Base-by-base conservation (phyloP, 2,113 vertebrate genomes). In the Circaetus gallicus region DNA sequence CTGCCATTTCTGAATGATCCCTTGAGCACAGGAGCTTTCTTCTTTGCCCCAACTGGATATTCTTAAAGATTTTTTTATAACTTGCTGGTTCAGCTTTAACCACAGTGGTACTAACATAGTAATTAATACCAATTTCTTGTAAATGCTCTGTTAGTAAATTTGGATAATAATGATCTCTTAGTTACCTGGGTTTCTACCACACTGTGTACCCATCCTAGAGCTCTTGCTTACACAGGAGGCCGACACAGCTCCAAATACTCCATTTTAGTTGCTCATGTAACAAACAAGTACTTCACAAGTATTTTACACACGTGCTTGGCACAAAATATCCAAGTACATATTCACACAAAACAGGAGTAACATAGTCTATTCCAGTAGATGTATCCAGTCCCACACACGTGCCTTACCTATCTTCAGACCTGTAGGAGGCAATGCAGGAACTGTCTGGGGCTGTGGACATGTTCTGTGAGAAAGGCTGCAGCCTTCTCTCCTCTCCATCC, bases 171-270 rank as follows among this genome's bases (percentile, higher is more conserved):
- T 38, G 62, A 96, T 58, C 32, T 83, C 83, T 71, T 93, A 69
- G 71, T 90, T 93, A 79, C 49, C 72, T 12, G 18, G 70, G 45
- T 80, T 86, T 95, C 92, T 65, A 76, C 86, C 81, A 78, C 82
- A 85, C 56, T 91, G 58, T 86, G 43, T 90, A 93, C 67, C 34
- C 43, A 71, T 69, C 81, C 38, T 66, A 88, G 40, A 93, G 73
- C 43, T 77, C 56, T 55, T 86, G 56, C 43, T 96, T 97, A 76
- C 78, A 78, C 61, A 97, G 70, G 53, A 96, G 84, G 49, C 55
- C 56, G 34, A 82, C 82, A 93, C 21, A 61, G 65, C 72, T 87
- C 70, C 86, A 94, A 94, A 97, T 63, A 95, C 70, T 82, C 73
- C 53, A 63, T 77, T 95, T 95, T 34, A 18, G 80, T 24, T 67